phyloP scores from a whole-genome alignment of 2,797 vertebrate species.

The Pseudochaenichthys georgianus region DNA sequence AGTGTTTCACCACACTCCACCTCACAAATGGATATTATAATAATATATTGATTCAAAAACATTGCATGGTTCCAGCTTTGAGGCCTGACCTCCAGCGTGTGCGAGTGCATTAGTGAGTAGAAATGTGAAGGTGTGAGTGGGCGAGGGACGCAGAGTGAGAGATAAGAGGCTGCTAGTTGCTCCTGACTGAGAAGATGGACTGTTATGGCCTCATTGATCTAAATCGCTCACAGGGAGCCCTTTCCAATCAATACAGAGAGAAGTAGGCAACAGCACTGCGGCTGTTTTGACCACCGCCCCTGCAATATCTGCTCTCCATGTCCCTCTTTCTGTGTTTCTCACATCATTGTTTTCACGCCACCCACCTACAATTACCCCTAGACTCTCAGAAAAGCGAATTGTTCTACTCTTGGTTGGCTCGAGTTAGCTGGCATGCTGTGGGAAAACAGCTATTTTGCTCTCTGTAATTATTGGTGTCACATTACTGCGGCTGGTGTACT shows the following conservation, averaged over 20 bases:
- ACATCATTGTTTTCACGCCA: slow-evolving; percentile 30
- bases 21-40: neutral
- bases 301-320: slow-evolving; percentile 37
- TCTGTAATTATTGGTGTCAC: slow-evolving; percentile 23
- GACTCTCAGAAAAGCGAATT: slow-evolving; percentile 26
- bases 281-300: slow-evolving; percentile 45
- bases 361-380: slow-evolving; percentile 22
- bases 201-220: slow-evolving; percentile 75
- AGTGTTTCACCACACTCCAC: neutral
- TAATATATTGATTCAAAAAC: slow-evolving; percentile 9
- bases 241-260: slow-evolving; percentile 60
- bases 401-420: slow-evolving; percentile 29
- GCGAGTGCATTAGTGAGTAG: slow-evolving; percentile 27
- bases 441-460: slow-evolving; percentile 19
- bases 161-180: slow-evolving; percentile 61
- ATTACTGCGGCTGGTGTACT: neutral
- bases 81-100: slow-evolving; percentile 32
- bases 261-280: slow-evolving; percentile 46
- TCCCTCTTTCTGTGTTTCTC: slow-evolving; percentile 24
- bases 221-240: slow-evolving; percentile 65
- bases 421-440: slow-evolving; percentile 15
- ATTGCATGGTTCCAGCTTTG: neutral
- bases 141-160: slow-evolving; percentile 36
- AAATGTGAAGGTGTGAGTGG: slow-evolving; percentile 36
- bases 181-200: slow-evolving; percentile 74